Evolutionary conservation across 2,797 vertebrate species (phyloP), one percentile per base, ranked within the genome.

Genomic region (Melanotaenia boesemani): DNA sequence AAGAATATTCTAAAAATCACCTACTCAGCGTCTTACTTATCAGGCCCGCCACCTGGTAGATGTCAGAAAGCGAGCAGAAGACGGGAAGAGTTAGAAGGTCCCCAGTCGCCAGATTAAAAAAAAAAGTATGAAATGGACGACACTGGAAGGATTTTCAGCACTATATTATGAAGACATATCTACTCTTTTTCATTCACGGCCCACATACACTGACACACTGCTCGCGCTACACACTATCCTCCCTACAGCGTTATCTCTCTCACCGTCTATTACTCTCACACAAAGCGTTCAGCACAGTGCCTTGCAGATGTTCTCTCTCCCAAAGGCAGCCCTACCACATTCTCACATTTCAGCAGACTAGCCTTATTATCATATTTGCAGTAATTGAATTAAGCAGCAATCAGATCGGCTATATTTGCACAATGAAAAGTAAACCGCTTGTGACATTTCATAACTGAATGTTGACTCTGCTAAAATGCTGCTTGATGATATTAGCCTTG

Each of bases 81-180:
- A 64, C 6, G 24, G 74, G 28, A 71, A 73, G 67, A 70, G 65
- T 37, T 60, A 63, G 62, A 63, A 67, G 62, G 73, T 46, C n/a
- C 54, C 50, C 55, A 72, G 86, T 79, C 63, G 41, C 84, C 80
- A 80, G 88, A 85, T 88, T 79, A 82, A 80, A 80, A 76, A 74
- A 74, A 52, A 58, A 85, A 67, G 77, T 62, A 77, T 79, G 76
- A 59, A 56, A 81, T 63, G 77, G 83, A 86, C 73, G 34, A 62
- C 6, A 10, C 69, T 77, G 86, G 86, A 90, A 84, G 84, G 77
- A 88, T 91, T 92, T 87, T 81, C 72, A 87, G 82, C 86, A 89
- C 85, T 81, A 77, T 87, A 84, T 93, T 91, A 93, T 92, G 85
- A 92, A 94, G 89, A 93, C 85, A 62, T 91, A 92, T 89, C 88